Base-by-base conservation (phyloP, 2,113 vertebrate species). In the Campylorhamphus procurvoides region DNA sequence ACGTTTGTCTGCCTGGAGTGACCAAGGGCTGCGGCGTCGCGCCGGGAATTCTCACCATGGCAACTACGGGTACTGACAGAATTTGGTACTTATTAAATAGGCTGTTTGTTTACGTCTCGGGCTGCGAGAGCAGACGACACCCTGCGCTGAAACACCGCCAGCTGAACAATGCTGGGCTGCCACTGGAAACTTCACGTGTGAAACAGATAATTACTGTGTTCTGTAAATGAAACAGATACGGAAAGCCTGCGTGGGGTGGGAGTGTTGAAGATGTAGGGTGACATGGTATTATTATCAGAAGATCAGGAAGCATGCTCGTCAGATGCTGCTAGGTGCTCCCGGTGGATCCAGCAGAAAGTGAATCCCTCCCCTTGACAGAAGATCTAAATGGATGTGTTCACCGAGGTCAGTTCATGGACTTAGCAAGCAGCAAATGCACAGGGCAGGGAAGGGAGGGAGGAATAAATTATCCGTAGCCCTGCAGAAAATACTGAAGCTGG, bases 41-140 rank as follows among this genome's bases (percentile, higher is more conserved):
- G 2, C 86, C 5, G 79, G 91, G 92, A 91, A 87, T 92, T 73
- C 92, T 97, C 96, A 95, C 96, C 97, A 97, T 97, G 95, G 97
- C 96, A 97, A 97, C 97, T 95, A 25, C 87, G 28, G 8, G 82
- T 90, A 85, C 37, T 72, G 96, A 93, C 89, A 94, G 94, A 91
- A 93, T 92, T 92, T 83, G 71, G 89, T 82, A 33, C 67, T 94
- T 91, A 80, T 94, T 95, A 91, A 93, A 96, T 46, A 86, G 94
- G 90, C 94, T 89, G 96, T 94, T 96, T 97, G 93, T 97, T 96
- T 96, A 93, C 90, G 39, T 96, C 68, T 50, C 1, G 2, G 86
- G 77, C 81, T 52, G 78, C 2, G 1, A 75, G 69, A 81, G 63
- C 8, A 78, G 74, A 9, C 78, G 71, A 59, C 86, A 82, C 90